Percentiles rank a stretch among this genome's conserved stretches.
phyloP scores from a whole-genome alignment of 2,888 invertebrate genomes.

The Azorinus chamasolen region DNA sequence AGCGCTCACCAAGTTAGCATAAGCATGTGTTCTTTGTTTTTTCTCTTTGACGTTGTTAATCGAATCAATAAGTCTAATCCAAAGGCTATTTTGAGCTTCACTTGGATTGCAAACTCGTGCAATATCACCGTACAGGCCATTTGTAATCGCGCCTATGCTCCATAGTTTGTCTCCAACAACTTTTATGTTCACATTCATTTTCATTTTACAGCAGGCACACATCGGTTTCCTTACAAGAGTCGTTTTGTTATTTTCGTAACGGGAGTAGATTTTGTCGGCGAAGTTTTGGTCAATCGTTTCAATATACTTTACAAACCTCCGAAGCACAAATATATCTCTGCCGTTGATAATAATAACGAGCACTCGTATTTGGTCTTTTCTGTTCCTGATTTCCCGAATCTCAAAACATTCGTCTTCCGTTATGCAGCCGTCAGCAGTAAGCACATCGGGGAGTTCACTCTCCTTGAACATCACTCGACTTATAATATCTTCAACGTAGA shows the following conservation, averaged over 20 bases:
- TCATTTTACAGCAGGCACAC: neutral
- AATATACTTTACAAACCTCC: neutral
- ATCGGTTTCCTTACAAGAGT: too few relatives aligned
- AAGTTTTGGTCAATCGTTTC: neutral
- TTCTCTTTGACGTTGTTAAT: neutral
- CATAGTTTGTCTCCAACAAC: neutral
- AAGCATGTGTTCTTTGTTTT: neutral
- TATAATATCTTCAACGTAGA: neutral
- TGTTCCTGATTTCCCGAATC: neutral
- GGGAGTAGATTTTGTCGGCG: neutral
- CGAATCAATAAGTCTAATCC: conserved; percentile 2
- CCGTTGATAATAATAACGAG: neutral
- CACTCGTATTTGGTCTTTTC: conserved; percentile 4
- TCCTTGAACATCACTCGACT: neutral
- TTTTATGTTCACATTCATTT: neutral
- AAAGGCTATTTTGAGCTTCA: neutral
- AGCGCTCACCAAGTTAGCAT: neutral
- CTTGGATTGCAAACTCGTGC: neutral
- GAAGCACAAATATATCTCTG: neutral
- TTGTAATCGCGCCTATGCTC: neutral
- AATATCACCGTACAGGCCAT: neutral
- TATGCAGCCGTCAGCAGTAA: neutral
- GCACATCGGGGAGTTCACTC: neutral
- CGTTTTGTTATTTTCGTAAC: neutral
- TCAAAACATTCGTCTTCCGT: conserved; percentile 1